Conservation (phyloP, 2,888 invertebrate genomes). For the Polydrusus tereticollis region DNA sequence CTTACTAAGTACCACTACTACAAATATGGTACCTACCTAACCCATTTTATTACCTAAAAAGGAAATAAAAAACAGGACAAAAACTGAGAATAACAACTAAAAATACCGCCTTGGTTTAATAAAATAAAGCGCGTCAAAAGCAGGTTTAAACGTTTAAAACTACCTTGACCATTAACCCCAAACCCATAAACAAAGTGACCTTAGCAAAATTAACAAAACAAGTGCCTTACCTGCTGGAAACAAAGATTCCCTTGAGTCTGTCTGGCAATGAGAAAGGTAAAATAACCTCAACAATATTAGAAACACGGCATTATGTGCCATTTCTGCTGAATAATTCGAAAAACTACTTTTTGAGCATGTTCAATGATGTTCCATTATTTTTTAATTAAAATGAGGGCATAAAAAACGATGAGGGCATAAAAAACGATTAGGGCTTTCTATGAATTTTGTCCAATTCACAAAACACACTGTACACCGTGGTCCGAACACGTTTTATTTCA, state of each 20-base stretch:
- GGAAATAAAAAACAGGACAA: no score
- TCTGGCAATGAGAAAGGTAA: not conserved
- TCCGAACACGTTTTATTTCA: not conserved
- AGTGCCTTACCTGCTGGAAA: conserved; percentile 30
- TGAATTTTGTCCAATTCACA: not conserved
- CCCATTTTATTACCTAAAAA: no score
- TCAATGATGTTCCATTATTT: not conserved
- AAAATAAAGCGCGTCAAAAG: conserved; percentile 1
- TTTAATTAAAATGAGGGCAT: conserved; percentile 7
- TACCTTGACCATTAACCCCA: conserved; percentile 31
- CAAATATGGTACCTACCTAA: no score
- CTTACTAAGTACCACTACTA: no score
- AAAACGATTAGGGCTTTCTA: conserved; percentile 1
- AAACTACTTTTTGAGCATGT: conserved; percentile 15
- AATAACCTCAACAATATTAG: conserved; percentile 5
- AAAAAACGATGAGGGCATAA: conserved; percentile 19
- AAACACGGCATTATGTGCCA: not conserved
- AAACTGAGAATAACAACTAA: no score
- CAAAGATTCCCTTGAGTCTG: conserved; percentile 13
- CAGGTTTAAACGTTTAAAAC: not conserved
- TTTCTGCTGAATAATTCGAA: not conserved
- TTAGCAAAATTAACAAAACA: conserved; percentile 9
- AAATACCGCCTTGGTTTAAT: not conserved
- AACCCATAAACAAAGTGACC: conserved; percentile 16
- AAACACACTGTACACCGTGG: not conserved